A percentile compares a stretch with the other conserved stretches of the same genome.
These are phyloP conservation scores for Serranus cabrilla DNA, from an alignment of 2,797 vertebrate genomes.

Conservation along the genomic window DNA sequence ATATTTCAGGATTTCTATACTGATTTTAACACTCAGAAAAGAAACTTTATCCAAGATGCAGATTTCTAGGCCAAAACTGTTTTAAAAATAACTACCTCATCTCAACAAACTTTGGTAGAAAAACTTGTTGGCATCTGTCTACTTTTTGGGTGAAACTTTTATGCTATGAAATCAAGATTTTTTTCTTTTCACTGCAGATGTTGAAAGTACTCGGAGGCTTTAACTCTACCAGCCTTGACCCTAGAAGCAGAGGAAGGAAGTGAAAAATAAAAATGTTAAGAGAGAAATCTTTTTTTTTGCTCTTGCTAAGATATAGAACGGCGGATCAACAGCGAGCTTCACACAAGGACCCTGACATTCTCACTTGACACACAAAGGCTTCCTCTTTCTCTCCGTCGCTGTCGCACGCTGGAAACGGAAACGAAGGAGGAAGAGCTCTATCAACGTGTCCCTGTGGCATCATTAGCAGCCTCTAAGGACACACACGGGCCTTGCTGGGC, in stretches of 20 bases:
- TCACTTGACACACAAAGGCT: slow-evolving; percentile 19
- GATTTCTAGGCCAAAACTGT: slow-evolving; percentile 36
- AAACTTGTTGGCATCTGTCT: slow-evolving; percentile 9
- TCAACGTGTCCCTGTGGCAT: slow-evolving; percentile 34
- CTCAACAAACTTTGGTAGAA: slow-evolving; percentile 22
- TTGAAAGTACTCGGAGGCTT: slow-evolving; percentile 23
- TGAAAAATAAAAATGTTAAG: slow-evolving; percentile 36
- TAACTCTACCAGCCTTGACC: slow-evolving; percentile 41
- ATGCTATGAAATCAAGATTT: slow-evolving; percentile 19
- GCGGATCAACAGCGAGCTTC: slow-evolving; percentile 4
- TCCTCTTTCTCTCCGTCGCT: slow-evolving; percentile 1
- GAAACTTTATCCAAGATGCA: slow-evolving; percentile 5
- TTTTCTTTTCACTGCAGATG: slow-evolving; percentile 6
- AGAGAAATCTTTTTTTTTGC: not conserved
- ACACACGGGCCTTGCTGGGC: not conserved
- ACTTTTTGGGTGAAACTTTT: not conserved
- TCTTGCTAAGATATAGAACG: not conserved
- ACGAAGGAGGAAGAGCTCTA: slow-evolving; percentile 1
- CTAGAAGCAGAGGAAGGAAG: slow-evolving; percentile 19
- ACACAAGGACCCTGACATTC: slow-evolving; percentile 30
- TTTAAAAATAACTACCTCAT: slow-evolving; percentile 31
- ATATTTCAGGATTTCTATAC: slow-evolving; percentile 15
- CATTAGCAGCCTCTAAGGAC: slow-evolving; percentile 39
- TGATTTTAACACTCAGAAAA: slow-evolving; percentile 23
- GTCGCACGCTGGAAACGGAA: not conserved